Base-by-base conservation (phyloP, 2,888 invertebrate species). In the Biston betularia region DNA sequence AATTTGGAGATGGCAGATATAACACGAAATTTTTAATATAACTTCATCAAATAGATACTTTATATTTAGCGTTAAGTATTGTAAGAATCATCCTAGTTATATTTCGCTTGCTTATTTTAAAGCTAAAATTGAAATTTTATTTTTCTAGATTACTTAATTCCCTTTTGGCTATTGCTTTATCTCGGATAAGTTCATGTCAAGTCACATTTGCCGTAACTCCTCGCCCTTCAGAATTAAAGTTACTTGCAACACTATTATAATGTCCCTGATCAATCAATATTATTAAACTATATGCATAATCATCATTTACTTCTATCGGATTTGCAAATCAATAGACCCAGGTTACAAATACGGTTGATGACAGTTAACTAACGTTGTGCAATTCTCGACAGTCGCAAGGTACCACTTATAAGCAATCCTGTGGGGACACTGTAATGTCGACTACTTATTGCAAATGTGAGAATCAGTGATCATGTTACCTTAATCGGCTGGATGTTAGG, bases 291-390 rank as follows among this genome's bases (percentile, higher is more conserved):
- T 35, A 56, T 46, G 49, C 52, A 42, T 63, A 65, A 67, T 72
- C 62, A 67, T 72, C 62, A 68, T 62, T 4, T 55, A 44, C 60
- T 55, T 40, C 65, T 54, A 69, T 64, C 71, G 60, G 14, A 34
- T 58, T 70, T 72, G 68, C 69, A 69, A 74, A 74, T 74, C 70
- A 68, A 65, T 61, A 70, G 62, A 63, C 65, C 66, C 65, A 60
- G 55, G 42, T 61, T 57, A 68, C 73, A 71, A 71, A 71, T 64
- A 66, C 63, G 57, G 49, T 62, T 54, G 54, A 54, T 42, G 54
- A 54, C 42, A 54, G 54, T 42, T 54, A 33, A 42, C 42, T 42
- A 54, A 54, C 24, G 15, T 53, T 53, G 53, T 38, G 9, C 53
- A 53, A 53, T 10, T 34, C 24, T 9, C 38, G 14, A 53, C 33